A percentile compares a stretch with the other conserved stretches of the same genome.
Conservation (phyloP, 2,888 invertebrate species). For the Drosophila bunnanda region DNA sequence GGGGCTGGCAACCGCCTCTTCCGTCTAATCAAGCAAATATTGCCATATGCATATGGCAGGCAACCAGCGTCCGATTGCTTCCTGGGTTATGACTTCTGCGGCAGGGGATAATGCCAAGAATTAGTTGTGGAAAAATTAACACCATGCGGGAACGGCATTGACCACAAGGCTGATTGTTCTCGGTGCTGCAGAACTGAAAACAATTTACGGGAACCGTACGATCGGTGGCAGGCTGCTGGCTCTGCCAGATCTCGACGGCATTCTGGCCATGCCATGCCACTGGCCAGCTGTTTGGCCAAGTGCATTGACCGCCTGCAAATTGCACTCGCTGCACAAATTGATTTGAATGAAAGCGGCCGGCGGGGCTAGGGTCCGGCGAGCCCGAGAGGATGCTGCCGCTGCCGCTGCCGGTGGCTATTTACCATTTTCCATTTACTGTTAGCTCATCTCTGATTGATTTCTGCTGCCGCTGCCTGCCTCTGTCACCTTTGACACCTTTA, state of each 20-base stretch:
- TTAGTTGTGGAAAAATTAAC: constrained; percentile 79
- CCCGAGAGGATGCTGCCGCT: constrained; percentile 15
- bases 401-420: constrained; percentile 29
- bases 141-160: constrained; percentile 76
- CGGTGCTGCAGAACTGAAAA: constrained; percentile 58
- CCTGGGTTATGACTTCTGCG: constrained; percentile 80
- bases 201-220: constrained; percentile 72
- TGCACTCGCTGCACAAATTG: constrained; percentile 60
- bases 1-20: constrained; percentile 42
- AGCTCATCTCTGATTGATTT: constrained; percentile 73
- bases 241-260: constrained; percentile 17
- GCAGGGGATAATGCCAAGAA: constrained; percentile 72
- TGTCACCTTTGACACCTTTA: constrained; percentile 75
- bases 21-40: constrained; percentile 38
- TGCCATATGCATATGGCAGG: constrained; percentile 35
- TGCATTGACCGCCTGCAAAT: constrained; percentile 69
- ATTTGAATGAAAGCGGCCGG: constrained; percentile 58
- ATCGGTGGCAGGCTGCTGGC: constrained; percentile 11
- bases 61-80: constrained; percentile 46
- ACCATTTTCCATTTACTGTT: constrained; percentile 65
- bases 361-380: constrained; percentile 18
- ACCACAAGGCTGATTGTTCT: constrained; percentile 72
- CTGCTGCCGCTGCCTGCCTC: constrained; percentile 54
- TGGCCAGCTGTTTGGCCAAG: constrained; percentile 60
- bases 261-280: constrained; percentile 47